A percentile compares a stretch with the other conserved stretches of the same genome.
These are phyloP conservation scores for Trichomalopsis sarcophagae DNA, from an alignment of 1,140 invertebrate species.

Conservation along the genomic window DNA sequence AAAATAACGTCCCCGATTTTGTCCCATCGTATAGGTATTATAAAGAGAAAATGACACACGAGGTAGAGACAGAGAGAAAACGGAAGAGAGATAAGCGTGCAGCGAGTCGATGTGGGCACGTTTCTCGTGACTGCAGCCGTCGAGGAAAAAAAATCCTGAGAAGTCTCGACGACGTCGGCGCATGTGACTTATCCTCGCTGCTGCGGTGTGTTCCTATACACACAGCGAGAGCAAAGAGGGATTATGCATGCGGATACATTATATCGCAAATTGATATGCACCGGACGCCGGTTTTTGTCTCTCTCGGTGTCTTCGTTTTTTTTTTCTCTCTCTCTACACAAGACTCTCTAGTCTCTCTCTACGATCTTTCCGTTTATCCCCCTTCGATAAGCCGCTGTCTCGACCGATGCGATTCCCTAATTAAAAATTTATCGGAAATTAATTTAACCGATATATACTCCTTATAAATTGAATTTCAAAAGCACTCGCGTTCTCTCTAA, in stretches of 20 bases:
- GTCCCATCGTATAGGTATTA: no score
- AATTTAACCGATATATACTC: no score
- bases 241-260: neutral
- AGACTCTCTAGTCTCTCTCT: no score
- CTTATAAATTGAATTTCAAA: no score
- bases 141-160: conserved; percentile 20
- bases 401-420: no score
- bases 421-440: no score
- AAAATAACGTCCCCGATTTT: no score
- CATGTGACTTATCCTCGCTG: conserved; percentile 40
- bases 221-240: neutral
- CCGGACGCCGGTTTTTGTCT: neutral
- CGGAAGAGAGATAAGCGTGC: conserved; percentile 32
- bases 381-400: no score
- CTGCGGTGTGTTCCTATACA: neutral
- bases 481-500: neutral
- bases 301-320: no score
- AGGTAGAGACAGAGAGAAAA: neutral
- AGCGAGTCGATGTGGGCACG: conserved; percentile 16
- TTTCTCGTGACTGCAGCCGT: conserved; percentile 26
- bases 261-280: conserved; percentile 33
- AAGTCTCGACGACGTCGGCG: neutral
- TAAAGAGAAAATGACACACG: neutral
- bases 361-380: no score
- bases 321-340: no score